These are phyloP conservation scores for Cyprinodon tularosa DNA, from an alignment of 2,113 vertebrate genomes.

Conservation along the genomic window DNA sequence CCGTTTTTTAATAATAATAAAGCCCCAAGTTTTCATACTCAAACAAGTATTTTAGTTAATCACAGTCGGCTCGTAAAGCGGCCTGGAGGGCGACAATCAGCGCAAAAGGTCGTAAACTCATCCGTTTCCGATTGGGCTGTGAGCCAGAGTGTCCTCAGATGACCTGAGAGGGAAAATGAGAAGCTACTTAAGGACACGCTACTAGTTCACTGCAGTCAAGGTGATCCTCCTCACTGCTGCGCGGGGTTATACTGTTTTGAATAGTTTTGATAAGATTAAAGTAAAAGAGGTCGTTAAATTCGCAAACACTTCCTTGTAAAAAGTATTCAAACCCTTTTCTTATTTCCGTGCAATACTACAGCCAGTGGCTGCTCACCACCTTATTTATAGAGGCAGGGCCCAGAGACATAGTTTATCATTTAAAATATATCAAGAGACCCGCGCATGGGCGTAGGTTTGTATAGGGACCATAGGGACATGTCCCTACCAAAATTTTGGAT, in stretches of 20 bases:
- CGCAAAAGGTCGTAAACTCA: not conserved
- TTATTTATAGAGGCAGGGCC: too few relatives aligned
- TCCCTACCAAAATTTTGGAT: too few relatives aligned
- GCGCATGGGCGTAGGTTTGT: too few relatives aligned
- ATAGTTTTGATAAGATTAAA: too few relatives aligned
- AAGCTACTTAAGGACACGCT: constrained; percentile 68
- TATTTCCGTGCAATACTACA: not conserved
- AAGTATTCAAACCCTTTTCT: not conserved
- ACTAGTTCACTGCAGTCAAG: not conserved
- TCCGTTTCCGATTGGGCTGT: constrained; percentile 13
- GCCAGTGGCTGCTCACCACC: too few relatives aligned
- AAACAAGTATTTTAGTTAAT: not conserved
- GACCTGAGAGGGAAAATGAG: constrained; percentile 49
- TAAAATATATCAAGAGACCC: too few relatives aligned
- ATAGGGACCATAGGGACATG: too few relatives aligned
- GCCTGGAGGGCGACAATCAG: not conserved
- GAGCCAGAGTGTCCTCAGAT: constrained; percentile 67
- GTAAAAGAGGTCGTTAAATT: not conserved
- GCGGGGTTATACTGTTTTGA: not conserved
- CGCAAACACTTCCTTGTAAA: not conserved
- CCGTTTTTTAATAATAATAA: too few relatives aligned
- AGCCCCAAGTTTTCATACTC: too few relatives aligned
- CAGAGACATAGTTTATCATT: too few relatives aligned
- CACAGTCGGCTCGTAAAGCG: fast-evolving
- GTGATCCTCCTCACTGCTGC: not conserved